These are phyloP conservation scores for Zeugodacus cucurbitae DNA, from an alignment of 1,140 invertebrate species.

Conservation along the genomic window DNA sequence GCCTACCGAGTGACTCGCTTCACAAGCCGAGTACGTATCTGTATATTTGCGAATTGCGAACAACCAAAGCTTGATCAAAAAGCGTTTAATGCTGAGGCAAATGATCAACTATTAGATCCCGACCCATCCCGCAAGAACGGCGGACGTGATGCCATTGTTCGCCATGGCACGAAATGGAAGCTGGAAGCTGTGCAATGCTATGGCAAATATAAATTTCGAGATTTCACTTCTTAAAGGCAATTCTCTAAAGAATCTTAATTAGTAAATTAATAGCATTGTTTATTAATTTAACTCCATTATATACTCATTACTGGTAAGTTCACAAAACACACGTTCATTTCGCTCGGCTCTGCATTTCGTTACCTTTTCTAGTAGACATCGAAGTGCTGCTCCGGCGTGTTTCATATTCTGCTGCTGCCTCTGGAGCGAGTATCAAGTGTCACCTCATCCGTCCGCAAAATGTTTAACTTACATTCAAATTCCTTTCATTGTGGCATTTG, in stretches of 20 bases:
- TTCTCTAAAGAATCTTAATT: slow-evolving; percentile 55
- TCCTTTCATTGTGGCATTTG: slow-evolving; percentile 29
- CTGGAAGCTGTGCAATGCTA: background rate
- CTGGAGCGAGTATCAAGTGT: background rate
- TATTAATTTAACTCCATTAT: slow-evolving; percentile 64
- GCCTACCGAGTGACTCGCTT: background rate
- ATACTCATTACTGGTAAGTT: slow-evolving; percentile 48
- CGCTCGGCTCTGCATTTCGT: background rate
- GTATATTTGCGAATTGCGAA: background rate
- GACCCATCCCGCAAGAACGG: background rate
- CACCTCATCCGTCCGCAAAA: background rate
- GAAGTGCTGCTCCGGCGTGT: background rate
- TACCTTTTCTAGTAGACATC: background rate
- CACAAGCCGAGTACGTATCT: background rate
- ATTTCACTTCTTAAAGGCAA: slow-evolving; percentile 21
- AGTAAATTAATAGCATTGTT: slow-evolving; percentile 66
- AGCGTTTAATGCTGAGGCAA: background rate
- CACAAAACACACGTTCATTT: background rate
- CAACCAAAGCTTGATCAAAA: background rate
- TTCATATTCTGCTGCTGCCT: background rate
- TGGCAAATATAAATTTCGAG: background rate
- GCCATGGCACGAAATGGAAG: background rate
- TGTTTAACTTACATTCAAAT: background rate
- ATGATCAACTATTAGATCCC: slow-evolving; percentile 6
- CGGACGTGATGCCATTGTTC: background rate